These are phyloP conservation scores for Odontamblyopus lacepedii DNA, from an alignment of 2,797 vertebrate genomes.

Conservation along the genomic window DNA sequence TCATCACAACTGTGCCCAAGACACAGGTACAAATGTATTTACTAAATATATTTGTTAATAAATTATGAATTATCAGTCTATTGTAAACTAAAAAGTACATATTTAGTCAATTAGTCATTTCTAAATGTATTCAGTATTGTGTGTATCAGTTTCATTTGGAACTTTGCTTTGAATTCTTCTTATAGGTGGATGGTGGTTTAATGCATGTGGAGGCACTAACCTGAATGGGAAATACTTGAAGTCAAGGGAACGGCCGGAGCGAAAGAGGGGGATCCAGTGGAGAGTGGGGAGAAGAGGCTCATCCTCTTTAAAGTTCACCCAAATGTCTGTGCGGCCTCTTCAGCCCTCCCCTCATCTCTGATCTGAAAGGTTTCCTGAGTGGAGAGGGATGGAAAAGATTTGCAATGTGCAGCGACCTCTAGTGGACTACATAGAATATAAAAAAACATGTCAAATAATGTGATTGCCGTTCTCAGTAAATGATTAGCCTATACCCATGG, in stretches of 20 bases:
- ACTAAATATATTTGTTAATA: background rate
- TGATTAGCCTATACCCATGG: background rate
- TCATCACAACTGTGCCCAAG: conserved; percentile 70
- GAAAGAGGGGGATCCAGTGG: conserved; percentile 81
- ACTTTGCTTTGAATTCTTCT: conserved; percentile 13
- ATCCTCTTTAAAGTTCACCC: conserved; percentile 81
- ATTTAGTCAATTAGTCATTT: too few relatives aligned
- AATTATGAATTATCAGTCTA: too few relatives aligned
- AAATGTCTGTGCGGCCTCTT: conserved; percentile 80
- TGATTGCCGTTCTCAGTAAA: background rate
- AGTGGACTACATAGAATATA: conserved; percentile 16
- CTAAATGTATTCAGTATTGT: background rate
- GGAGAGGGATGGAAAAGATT: background rate
- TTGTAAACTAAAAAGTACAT: too few relatives aligned
- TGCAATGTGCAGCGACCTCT: conserved; percentile 15
- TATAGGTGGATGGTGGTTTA: conserved; percentile 91
- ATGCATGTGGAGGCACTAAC: conserved; percentile 82
- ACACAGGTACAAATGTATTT: conserved; percentile 73
- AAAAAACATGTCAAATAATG: background rate
- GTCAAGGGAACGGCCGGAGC: conserved; percentile 74
- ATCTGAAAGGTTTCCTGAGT: background rate
- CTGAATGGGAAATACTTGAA: conserved; percentile 86
- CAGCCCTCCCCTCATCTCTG: conserved; percentile 3
- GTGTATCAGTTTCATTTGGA: background rate
- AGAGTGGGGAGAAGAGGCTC: conserved; percentile 74